Base-by-base conservation (phyloP, 2,888 invertebrate species). In the Agrotis ipsilon region DNA sequence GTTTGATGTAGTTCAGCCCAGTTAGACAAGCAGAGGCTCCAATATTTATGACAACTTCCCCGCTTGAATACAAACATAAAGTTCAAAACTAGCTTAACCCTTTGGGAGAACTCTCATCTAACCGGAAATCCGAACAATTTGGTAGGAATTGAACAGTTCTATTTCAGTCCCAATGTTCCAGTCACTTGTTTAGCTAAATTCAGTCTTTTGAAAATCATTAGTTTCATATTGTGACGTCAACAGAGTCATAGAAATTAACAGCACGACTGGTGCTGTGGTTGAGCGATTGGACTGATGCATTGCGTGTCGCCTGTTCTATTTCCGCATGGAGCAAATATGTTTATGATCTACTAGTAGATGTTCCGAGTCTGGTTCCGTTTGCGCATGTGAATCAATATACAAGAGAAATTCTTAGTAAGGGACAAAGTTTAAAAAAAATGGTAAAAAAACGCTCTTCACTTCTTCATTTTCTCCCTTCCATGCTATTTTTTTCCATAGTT, bases 21-120 rank as follows among this genome's bases (percentile, higher is more conserved):
- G 89, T 93, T 89, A 90, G 91, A 92, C 91, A 90, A 92, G 89
- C 90, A 88, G 88, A 90, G 88, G 86, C 88, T 87, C 88, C 86
- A 88, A 94, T 94, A 94, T 94, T 94, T 94, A 94, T 94, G 93
- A 93, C 92, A 91, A 93, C 89, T 92, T 90, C 87, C 88, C 86
- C 82, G 85, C 87, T 87, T 89, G 89, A 92, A 93, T 93, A 91
- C 92, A 92, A 94, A 94, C 92, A 92, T 91, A 88, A 91, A 94
- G 90, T 93, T 93, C 88, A 89, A 86, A 93, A 94, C 93, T 91
- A 91, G 92, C 92, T 92, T 88, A 91, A 92, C 92, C 93, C 93
- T 93, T 92, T 86, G 89, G 85, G 90, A 87, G 87, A 91, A 88
- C 87, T 92, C 91, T 89, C 89, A 87, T 91, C 90, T 87, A 85